A percentile compares a stretch with the other conserved stretches of the same genome.
phyloP scores from a whole-genome alignment of 1,140 invertebrate genomes.

The Zaprionus vittiger region DNA sequence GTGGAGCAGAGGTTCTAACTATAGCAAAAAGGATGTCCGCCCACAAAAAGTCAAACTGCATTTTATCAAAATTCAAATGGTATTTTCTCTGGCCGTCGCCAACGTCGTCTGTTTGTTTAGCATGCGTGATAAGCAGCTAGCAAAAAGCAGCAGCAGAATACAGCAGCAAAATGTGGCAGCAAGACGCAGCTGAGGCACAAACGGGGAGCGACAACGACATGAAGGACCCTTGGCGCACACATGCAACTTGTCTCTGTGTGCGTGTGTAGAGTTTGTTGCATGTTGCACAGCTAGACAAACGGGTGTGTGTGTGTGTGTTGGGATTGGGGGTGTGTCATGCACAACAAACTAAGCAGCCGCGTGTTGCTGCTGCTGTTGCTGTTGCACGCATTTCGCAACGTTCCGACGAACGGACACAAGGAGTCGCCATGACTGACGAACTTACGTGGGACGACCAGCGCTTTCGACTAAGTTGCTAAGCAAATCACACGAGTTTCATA shows the following conservation, averaged over 20 bases:
- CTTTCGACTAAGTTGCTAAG: constrained; percentile 43
- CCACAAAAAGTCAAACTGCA: constrained; percentile 71
- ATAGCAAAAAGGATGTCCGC: constrained; percentile 14
- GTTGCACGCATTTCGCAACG: constrained; percentile 26
- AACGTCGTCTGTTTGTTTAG: constrained; percentile 66
- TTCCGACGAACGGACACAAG: constrained; percentile 7
- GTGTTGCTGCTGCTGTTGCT: constrained; percentile 12
- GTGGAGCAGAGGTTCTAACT: background rate
- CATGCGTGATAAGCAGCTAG: constrained; percentile 76
- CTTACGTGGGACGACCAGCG: constrained; percentile 20
- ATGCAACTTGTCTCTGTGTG: constrained; percentile 42
- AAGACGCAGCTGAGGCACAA: constrained; percentile 20
- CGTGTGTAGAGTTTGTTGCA: constrained; percentile 53
- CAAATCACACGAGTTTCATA: constrained; percentile 57
- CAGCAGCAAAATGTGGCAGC: constrained; percentile 5
- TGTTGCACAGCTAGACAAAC: constrained; percentile 54
- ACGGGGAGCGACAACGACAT: constrained; percentile 47
- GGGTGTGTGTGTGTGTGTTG: background rate
- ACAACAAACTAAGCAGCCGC: constrained; percentile 49
- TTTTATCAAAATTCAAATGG: constrained; percentile 82
- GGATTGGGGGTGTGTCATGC: constrained; percentile 22
- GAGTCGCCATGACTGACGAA: constrained; percentile 34
- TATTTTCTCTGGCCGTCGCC: constrained; percentile 61
- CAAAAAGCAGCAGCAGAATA: constrained; percentile 52
- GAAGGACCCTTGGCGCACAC: constrained; percentile 37